These are phyloP conservation scores for Dolichopus griseipennis DNA, from an alignment of 2,888 invertebrate species.

Conservation along the genomic window DNA sequence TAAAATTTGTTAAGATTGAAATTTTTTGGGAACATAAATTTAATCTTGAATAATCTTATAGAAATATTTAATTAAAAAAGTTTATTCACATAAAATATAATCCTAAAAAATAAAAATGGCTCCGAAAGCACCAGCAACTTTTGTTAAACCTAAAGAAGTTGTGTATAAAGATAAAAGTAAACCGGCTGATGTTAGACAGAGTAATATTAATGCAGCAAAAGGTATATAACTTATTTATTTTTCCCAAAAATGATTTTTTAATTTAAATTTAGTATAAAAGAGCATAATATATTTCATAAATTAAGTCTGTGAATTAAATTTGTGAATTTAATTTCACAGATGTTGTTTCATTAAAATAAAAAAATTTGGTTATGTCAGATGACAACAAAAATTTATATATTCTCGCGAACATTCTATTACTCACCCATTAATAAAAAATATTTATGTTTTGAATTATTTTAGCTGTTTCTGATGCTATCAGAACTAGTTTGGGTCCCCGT, in stretches of 20 bases:
- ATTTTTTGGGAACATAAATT: neutral
- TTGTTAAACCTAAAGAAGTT: conserved; percentile 39
- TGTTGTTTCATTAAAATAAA: neutral
- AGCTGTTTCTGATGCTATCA: conserved; percentile 98
- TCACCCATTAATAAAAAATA: neutral
- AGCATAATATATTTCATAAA: neutral
- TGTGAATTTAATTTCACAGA: neutral
- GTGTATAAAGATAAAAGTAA: conserved; percentile 89
- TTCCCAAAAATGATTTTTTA: neutral
- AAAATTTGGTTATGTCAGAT: neutral
- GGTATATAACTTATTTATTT: conserved; percentile 51
- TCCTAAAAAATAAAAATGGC: conserved; percentile 32
- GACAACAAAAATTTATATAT: neutral
- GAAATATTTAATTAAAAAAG: neutral
- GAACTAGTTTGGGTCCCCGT: conserved; percentile 95
- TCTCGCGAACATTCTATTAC: neutral
- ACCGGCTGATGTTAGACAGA: conserved; percentile 85
- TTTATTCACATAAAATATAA: neutral
- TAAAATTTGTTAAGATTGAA: too few relatives aligned
- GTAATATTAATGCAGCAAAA: conserved; percentile 97
- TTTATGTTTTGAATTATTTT: conserved; percentile 33
- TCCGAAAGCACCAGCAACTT: conserved; percentile 34
- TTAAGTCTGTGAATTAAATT: neutral
- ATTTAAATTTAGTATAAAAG: neutral
- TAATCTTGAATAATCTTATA: neutral